These are phyloP conservation scores for Cosmia trapezina DNA, from an alignment of 2,888 invertebrate genomes.

Conservation along the genomic window DNA sequence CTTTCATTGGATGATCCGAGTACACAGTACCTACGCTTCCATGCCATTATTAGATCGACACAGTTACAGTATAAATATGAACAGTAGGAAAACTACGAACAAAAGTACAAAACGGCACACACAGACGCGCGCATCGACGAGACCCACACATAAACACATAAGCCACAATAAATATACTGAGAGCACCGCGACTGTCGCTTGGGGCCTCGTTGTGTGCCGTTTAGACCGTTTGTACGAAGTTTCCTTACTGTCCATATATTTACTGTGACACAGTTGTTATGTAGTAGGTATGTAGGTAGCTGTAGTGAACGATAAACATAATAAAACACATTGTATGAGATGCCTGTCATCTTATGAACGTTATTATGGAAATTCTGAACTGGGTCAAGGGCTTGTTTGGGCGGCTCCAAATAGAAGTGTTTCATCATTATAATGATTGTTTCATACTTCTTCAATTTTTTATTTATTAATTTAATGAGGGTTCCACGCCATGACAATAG, in stretches of 20 bases:
- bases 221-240: too few species aligned
- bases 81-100: too few species aligned
- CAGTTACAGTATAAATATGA: background rate
- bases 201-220: too few species aligned
- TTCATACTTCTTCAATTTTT: background rate
- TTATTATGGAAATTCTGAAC: slow-evolving; percentile 8
- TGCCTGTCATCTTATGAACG: slow-evolving; percentile 20
- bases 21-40: slow-evolving; percentile 4
- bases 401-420: background rate
- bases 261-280: background rate
- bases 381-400: slow-evolving; percentile 11
- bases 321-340: slow-evolving; percentile 36
- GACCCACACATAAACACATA: too few species aligned
- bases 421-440: background rate
- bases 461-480: too few species aligned
- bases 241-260: too few species aligned
- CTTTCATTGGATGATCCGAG: slow-evolving; percentile 17
- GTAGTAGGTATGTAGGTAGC: background rate
- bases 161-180: too few species aligned
- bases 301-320: slow-evolving; percentile 38
- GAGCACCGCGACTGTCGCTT: too few species aligned
- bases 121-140: too few species aligned
- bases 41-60: slow-evolving; percentile 42
- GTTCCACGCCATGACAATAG: too few species aligned
- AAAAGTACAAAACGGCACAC: too few species aligned